Evolutionary conservation across 2,797 vertebrate species (phyloP), one percentile per base, ranked within the genome.

Genomic region (Etheostoma nigrum): DNA sequence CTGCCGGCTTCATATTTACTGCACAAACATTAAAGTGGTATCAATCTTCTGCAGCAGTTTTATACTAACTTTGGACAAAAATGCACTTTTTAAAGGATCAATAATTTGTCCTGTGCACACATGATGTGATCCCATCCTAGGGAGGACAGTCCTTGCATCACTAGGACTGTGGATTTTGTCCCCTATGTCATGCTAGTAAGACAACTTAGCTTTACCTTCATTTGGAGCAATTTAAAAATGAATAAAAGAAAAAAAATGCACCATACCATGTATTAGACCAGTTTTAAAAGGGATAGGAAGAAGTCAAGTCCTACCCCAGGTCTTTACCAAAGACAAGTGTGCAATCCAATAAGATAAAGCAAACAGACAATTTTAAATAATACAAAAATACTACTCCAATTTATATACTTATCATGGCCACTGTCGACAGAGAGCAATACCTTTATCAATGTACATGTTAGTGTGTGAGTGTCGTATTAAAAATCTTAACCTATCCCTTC

Each of bases 401-500:
- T 40, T 12, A 40, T 40, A 4, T 11, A 40, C 36, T 8, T 40
- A 40, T 57, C 9, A 48, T 1, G 1, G n/a, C 4, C n/a, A 30
- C 6, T 5, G 15, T 57, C 13, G 16, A 40, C 13, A 45, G 13
- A 8, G 9, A 60, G 16, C 19, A 47, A 52, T 51, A 18, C 12
- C 3, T 2, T 51, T 27, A 68, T 30, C 21, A 54, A 7, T 44
- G 15, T 33, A 16, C 7, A 25, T 16, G 45, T 49, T 1, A 23
- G 3, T 33, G 21, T 54, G 9, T n/a, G 19, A 77, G 33, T 48
- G 45, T 54, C 2, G 19, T 47, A 54, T 44, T 68, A n/a, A 58
- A 71, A 55, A 61, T 63, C 44, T 45, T 40, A 73, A n/a, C 23
- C 18, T n/a, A 42, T 64, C 5, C 13, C 65, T 64, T 67, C 23